Evolutionary conservation across 2,113 vertebrate genomes (phyloP).

Genomic region (Microcebus griseorufus): DNA sequence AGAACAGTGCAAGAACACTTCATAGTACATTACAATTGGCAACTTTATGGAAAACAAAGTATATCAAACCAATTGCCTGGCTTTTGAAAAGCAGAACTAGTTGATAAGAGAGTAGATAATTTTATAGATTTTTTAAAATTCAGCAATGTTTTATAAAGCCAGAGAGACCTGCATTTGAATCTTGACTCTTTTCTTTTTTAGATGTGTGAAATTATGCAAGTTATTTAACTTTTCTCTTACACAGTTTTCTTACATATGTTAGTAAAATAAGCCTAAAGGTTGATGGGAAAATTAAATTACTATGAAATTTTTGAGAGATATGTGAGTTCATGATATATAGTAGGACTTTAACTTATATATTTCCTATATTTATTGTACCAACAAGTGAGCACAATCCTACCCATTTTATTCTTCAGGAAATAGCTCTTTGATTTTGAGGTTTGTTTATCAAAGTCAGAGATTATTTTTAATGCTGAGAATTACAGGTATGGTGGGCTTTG

Average conservation of each 20-base stretch:
- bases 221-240: background rate
- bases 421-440: background rate
- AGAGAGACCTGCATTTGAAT: background rate
- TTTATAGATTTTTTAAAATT: background rate
- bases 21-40: background rate
- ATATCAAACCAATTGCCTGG: background rate
- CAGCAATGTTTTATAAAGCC: background rate
- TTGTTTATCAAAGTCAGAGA: background rate
- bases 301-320: background rate
- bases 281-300: background rate
- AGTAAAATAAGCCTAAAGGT: background rate
- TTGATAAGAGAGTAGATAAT: background rate
- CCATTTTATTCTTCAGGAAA: constrained; percentile 5
- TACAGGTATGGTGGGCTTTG: background rate
- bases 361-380: background rate
- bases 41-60: background rate
- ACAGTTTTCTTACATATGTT: background rate
- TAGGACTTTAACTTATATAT: background rate
- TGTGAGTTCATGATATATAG: background rate
- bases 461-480: background rate
- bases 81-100: background rate
- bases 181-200: background rate
- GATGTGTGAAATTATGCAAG: background rate
- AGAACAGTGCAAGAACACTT: background rate
- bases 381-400: background rate